Percentiles rank a stretch among this genome's conserved stretches.
These are phyloP conservation scores for Sebastes trivittatus DNA, from an alignment of 2,797 vertebrate species.

Conservation along the genomic window DNA sequence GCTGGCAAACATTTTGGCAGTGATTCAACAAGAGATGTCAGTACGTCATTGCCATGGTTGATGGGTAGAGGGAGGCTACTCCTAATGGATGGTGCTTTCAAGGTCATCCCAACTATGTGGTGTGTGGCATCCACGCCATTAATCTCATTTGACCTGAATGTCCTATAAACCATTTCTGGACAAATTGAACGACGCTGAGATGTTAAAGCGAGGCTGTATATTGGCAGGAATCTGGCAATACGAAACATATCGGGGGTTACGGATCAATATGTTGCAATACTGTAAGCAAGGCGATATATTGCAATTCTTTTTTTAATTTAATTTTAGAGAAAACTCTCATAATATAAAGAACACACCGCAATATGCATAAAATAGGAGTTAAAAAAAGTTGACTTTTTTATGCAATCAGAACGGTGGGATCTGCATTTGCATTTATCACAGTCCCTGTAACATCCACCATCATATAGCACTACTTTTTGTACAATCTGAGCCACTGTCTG, in stretches of 20 bases:
- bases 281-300: no score
- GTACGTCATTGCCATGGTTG: not conserved
- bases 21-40: not conserved
- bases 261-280: no score
- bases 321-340: no score
- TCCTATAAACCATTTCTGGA: not conserved
- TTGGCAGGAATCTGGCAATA: not conserved
- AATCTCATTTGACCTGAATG: constrained; percentile 5
- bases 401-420: no score
- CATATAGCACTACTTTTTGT: no score
- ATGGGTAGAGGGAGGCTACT: constrained; percentile 4
- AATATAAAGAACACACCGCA: no score
- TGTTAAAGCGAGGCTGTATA: not conserved
- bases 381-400: no score
- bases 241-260: no score
- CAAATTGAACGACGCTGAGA: not conserved
- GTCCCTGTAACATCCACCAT: no score
- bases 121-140: not conserved
- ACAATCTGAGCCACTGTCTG: no score
- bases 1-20: not conserved
- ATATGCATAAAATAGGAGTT: no score
- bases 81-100: not conserved
- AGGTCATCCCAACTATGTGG: not conserved
- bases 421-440: no score
- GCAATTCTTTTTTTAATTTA: not conserved